Conservation (phyloP, 2,888 invertebrate genomes). For the Ditula angustiorana region DNA sequence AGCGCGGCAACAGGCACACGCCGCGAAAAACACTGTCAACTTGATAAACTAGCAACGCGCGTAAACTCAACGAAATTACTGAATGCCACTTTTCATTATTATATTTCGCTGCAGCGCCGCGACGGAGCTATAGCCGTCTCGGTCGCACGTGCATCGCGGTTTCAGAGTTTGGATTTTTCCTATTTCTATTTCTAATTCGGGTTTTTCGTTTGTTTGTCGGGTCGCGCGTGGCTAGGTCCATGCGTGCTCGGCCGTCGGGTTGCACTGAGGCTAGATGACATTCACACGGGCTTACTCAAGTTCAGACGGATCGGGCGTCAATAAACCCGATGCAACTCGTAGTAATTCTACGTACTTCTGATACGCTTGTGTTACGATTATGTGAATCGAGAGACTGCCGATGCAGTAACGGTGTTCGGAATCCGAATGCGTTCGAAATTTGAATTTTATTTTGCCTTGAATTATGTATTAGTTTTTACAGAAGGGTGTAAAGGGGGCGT, state of each 20-base stretch:
- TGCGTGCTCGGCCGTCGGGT: constrained; percentile 72
- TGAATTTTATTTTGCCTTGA: neutral
- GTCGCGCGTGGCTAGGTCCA: constrained; percentile 57
- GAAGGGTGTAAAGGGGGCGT: too few species aligned
- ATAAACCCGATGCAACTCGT: constrained; percentile 64
- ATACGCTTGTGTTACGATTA: constrained; percentile 1
- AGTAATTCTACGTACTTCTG: constrained; percentile 12
- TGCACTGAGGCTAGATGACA: constrained; percentile 82
- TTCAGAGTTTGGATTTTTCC: constrained; percentile 65
- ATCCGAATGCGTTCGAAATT: neutral
- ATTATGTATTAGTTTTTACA: neutral
- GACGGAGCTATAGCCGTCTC: constrained; percentile 67
- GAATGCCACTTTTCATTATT: constrained; percentile 84
- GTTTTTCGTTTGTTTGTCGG: constrained; percentile 38
- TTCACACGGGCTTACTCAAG: constrained; percentile 80
- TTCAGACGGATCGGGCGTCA: constrained; percentile 78
- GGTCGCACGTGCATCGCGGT: constrained; percentile 72
- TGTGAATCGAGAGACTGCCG: constrained; percentile 5
- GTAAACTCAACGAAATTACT: constrained; percentile 85
- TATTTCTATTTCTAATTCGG: constrained; percentile 48
- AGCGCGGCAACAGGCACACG: constrained; percentile 66
- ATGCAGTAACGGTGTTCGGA: neutral
- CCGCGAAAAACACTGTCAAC: constrained; percentile 65
- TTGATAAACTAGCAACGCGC: constrained; percentile 82
- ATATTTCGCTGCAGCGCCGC: constrained; percentile 82